Conservation (phyloP, 2,888 invertebrate species). For the Colletes collaris region DNA sequence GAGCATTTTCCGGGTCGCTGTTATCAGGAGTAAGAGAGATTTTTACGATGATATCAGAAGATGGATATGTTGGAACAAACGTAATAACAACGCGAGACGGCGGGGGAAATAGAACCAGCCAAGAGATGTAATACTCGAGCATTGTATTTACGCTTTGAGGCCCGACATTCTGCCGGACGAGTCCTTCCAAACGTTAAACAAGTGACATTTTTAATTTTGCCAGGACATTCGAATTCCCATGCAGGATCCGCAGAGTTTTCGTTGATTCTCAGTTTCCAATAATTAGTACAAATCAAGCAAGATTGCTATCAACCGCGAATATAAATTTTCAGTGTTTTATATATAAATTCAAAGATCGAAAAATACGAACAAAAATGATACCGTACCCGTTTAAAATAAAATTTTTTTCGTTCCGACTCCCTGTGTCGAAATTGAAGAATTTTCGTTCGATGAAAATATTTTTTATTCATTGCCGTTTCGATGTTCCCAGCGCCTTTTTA, state of each 20-base stretch:
- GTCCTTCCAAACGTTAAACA: conserved; percentile 3
- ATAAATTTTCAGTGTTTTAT: too few species aligned
- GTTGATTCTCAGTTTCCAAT: too few species aligned
- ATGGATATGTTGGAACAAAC: conserved; percentile 22
- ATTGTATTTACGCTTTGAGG: conserved; percentile 18
- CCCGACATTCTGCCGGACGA: neutral
- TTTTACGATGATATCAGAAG: conserved; percentile 25
- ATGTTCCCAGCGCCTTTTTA: neutral
- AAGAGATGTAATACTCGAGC: conserved; percentile 16
- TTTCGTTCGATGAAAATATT: neutral
- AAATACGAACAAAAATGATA: neutral
- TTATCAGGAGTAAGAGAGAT: conserved; percentile 15
- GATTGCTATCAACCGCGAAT: too few species aligned
- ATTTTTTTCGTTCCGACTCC: neutral
- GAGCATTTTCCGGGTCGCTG: neutral
- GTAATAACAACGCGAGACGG: conserved; percentile 24
- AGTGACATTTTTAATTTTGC: neutral
- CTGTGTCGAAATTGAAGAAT: neutral
- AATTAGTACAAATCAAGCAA: neutral
- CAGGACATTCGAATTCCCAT: too few species aligned
- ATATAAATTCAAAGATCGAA: too few species aligned
- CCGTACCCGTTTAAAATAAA: neutral
- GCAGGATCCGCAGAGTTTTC: too few species aligned
- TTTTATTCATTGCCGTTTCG: too few species aligned
- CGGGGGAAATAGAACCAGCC: conserved; percentile 5